phyloP scores from a whole-genome alignment of 2,888 invertebrate genomes.

The Ischnus inquisitorius region DNA sequence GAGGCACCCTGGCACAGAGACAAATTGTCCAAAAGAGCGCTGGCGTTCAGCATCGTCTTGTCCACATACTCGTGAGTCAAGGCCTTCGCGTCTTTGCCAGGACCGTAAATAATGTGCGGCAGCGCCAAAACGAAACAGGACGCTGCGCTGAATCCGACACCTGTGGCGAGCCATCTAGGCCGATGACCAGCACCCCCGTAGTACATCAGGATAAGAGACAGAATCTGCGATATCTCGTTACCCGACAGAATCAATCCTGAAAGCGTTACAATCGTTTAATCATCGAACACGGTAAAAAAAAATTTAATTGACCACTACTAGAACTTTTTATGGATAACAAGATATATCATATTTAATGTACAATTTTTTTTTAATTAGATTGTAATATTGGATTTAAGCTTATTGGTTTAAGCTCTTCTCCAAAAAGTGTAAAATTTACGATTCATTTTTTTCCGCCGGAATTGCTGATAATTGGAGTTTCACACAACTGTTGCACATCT shows the following conservation, averaged over 20 bases:
- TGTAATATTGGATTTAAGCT: too few relatives aligned
- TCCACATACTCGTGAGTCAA: conserved; percentile 85
- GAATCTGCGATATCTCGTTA: conserved; percentile 90
- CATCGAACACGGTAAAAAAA: too few relatives aligned
- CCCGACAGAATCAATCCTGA: conserved; percentile 89
- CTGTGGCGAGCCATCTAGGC: conserved; percentile 89
- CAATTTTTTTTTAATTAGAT: too few relatives aligned
- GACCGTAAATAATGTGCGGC: conserved; percentile 89
- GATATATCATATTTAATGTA: too few relatives aligned
- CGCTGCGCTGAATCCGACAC: conserved; percentile 88
- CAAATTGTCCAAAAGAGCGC: conserved; percentile 70
- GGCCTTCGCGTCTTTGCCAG: conserved; percentile 86
- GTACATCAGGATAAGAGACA: conserved; percentile 88
- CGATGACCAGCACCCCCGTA: conserved; percentile 89
- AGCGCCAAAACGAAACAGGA: conserved; percentile 88
- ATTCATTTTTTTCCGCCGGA: not conserved
- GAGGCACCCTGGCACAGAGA: conserved; percentile 79
- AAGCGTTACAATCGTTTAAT: conserved; percentile 63
- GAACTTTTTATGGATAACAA: too few relatives aligned
- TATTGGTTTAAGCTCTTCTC: not conserved
- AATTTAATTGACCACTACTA: too few relatives aligned
- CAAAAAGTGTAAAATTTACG: not conserved
- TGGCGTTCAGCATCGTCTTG: conserved; percentile 76
- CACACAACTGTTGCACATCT: not conserved
- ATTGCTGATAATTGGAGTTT: not conserved